These are phyloP conservation scores for Hypselothyrea guttata DNA, from an alignment of 2,888 invertebrate species.

Conservation along the genomic window DNA sequence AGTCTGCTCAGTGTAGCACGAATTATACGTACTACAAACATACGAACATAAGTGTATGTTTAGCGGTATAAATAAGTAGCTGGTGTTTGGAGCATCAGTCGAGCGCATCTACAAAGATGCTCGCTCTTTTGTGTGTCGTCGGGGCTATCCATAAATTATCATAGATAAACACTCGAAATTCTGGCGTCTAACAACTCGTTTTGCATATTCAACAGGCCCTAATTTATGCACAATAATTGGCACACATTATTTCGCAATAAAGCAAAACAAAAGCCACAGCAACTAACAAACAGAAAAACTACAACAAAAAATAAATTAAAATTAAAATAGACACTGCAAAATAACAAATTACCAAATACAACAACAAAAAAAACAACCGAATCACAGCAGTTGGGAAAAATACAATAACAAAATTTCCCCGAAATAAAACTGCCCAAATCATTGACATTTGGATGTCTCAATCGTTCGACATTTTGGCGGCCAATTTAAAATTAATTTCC, in stretches of 20 bases:
- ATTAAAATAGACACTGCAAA: constrained; percentile 13
- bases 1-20: too few species aligned
- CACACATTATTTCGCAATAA: constrained; percentile 68
- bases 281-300: constrained; percentile 19
- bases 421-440: constrained; percentile 49
- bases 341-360: constrained; percentile 16
- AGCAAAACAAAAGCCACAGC: constrained; percentile 32
- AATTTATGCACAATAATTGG: constrained; percentile 72
- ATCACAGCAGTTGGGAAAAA: too few species aligned
- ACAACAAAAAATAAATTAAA: constrained; percentile 21
- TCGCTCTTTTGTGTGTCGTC: constrained; percentile 7
- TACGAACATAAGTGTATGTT: too few species aligned
- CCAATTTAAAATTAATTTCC: constrained; percentile 73
- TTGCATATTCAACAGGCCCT: constrained; percentile 64
- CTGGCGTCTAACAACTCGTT: background rate
- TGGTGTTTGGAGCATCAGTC: constrained; percentile 18
- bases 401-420: too few species aligned
- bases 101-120: constrained; percentile 40
- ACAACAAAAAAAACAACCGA: constrained; percentile 25
- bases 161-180: constrained; percentile 19
- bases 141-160: constrained; percentile 44
- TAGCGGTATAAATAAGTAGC: background rate
- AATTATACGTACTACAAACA: constrained; percentile 1
- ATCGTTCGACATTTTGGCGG: constrained; percentile 72
- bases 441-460: constrained; percentile 73